phyloP scores from a whole-genome alignment of 2,113 vertebrate genomes.

The Ploceus nigricollis region DNA sequence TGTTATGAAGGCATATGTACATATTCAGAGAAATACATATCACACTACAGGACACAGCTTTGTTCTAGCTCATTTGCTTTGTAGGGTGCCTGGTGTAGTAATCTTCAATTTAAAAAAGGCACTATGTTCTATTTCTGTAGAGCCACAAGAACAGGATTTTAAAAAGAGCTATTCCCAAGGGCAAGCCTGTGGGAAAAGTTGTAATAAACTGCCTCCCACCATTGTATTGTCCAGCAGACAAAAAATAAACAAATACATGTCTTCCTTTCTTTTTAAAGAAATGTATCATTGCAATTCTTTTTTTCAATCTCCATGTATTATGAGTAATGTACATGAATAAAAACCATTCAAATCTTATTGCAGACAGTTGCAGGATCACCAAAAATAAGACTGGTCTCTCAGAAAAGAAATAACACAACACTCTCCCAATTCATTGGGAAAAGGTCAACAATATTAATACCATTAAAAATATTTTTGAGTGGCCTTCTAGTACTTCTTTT shows the following conservation, averaged over 20 bases:
- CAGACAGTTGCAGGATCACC: background rate
- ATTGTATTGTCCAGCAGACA: slow-evolving; percentile 66
- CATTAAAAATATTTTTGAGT: background rate
- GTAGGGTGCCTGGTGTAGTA: background rate
- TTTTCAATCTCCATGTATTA: background rate
- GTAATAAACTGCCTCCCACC: slow-evolving; percentile 68
- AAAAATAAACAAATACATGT: slow-evolving; percentile 60
- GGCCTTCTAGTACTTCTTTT: background rate
- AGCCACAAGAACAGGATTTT: slow-evolving; percentile 16
- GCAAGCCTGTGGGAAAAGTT: slow-evolving; percentile 63
- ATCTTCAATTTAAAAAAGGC: slow-evolving; percentile 46
- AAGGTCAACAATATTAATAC: background rate
- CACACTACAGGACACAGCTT: slow-evolving; percentile 20
- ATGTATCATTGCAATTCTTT: background rate
- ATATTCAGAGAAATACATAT: background rate
- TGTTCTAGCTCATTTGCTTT: background rate
- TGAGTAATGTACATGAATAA: background rate
- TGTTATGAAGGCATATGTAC: background rate
- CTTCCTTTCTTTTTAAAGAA: slow-evolving; percentile 60
- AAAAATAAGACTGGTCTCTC: background rate
- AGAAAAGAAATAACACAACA: background rate
- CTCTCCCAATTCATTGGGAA: background rate
- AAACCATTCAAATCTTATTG: background rate
- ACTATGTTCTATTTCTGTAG: slow-evolving; percentile 55
- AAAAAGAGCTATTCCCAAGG: slow-evolving; percentile 58